Evolutionary conservation across 2,113 vertebrate species (phyloP).

Genomic region (Sylvietta virens): DNA sequence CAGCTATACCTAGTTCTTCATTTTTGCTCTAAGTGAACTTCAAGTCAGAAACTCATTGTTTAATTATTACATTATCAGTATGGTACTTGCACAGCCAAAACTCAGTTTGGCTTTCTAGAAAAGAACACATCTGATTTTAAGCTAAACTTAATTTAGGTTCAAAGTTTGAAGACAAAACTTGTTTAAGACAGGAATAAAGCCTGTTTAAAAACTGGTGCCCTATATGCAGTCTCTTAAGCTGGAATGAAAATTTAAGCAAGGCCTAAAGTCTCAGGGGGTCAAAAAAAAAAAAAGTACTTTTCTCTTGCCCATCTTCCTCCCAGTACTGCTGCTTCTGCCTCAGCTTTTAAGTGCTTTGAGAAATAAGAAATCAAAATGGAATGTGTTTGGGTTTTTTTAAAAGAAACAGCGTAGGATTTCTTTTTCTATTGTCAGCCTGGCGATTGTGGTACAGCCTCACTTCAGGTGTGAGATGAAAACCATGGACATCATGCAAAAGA

Average conservation of each 20-base stretch:
- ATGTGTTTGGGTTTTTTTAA: neutral
- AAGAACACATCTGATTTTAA: neutral
- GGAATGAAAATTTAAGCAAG: neutral
- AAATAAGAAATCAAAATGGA: neutral
- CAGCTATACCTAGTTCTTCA: neutral
- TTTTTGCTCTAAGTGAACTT: neutral
- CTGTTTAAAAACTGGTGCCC: neutral
- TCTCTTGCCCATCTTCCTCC: neutral
- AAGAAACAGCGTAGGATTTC: neutral
- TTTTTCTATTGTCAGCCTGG: neutral
- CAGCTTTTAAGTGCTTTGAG: neutral
- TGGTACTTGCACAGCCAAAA: neutral
- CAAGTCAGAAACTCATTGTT: neutral
- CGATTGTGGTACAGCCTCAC: neutral
- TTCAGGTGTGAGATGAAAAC: neutral
- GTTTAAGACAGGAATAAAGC: neutral
- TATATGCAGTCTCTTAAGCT: neutral
- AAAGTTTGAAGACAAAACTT: neutral
- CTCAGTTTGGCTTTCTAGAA: neutral
- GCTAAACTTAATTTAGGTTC: neutral
- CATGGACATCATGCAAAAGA: neutral
- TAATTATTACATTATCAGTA: neutral
- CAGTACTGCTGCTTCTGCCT: neutral
- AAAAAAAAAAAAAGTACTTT: neutral
- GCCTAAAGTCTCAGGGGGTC: neutral